Percentiles rank a stretch among this genome's conserved stretches.
Conservation (phyloP, 2,888 invertebrate species). For the Diarsia mendica region DNA sequence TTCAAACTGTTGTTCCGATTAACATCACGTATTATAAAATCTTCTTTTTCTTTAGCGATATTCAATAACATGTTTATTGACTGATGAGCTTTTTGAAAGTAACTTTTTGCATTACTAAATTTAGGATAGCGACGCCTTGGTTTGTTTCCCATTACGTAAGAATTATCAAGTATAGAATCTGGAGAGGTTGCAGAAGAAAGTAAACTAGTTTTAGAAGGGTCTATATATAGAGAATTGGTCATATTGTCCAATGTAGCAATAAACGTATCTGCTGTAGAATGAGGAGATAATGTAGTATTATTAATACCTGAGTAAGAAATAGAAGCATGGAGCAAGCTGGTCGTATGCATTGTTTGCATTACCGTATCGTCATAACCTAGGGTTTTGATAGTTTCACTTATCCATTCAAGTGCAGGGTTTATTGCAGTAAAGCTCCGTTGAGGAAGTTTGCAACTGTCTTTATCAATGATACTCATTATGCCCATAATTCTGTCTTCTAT, state of each 20-base stretch:
- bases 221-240: neutral
- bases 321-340: no score
- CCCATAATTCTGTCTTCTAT: slow-evolving; percentile 73
- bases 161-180: neutral
- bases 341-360: slow-evolving; percentile 30
- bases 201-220: neutral
- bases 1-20: neutral
- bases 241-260: neutral
- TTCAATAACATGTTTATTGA: neutral
- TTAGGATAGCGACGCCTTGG: neutral
- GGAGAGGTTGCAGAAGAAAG: neutral
- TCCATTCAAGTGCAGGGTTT: slow-evolving; percentile 73
- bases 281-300: neutral
- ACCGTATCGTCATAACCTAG: slow-evolving; percentile 35
- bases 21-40: neutral
- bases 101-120: neutral
- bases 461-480: slow-evolving; percentile 60
- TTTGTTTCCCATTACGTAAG: neutral
- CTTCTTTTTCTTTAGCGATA: neutral
- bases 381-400: slow-evolving; percentile 58
- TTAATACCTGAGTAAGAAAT: neutral
- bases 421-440: slow-evolving; percentile 71
- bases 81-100: slow-evolving; percentile 1
- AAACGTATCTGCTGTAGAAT: neutral
- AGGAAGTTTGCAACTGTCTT: slow-evolving; percentile 55